Evolutionary conservation across 1,140 invertebrate genomes (phyloP).

Genomic region (Drosophila funebris): DNA sequence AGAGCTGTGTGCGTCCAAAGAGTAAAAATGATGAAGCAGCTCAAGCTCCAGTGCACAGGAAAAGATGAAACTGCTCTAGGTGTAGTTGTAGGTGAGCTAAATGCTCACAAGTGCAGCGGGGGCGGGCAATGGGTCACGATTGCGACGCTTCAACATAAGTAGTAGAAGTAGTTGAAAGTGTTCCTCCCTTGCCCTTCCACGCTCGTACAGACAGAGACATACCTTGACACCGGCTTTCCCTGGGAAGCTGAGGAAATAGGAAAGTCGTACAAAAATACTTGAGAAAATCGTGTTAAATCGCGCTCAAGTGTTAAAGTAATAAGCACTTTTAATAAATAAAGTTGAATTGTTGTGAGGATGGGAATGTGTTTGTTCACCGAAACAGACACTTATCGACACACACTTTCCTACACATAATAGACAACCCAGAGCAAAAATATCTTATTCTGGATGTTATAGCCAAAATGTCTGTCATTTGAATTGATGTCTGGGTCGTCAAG

Average conservation of each 20-base stretch:
- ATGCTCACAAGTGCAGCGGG: slow-evolving; percentile 55
- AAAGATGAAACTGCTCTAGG: slow-evolving; percentile 71
- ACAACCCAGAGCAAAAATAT: neutral
- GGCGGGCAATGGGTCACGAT: slow-evolving; percentile 32
- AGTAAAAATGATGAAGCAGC: slow-evolving; percentile 73
- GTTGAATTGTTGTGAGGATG: slow-evolving; percentile 51
- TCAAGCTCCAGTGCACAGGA: slow-evolving; percentile 60
- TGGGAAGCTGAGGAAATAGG: slow-evolving; percentile 16
- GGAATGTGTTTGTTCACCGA: slow-evolving; percentile 16
- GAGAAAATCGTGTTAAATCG: slow-evolving; percentile 80
- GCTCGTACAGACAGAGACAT: slow-evolving; percentile 34
- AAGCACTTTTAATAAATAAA: slow-evolving; percentile 82
- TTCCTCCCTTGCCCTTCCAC: neutral
- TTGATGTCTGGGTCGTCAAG: no score
- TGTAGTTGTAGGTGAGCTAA: slow-evolving; percentile 62
- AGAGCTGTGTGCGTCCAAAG: slow-evolving; percentile 28
- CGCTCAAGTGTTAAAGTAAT: slow-evolving; percentile 81
- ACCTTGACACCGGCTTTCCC: slow-evolving; percentile 59
- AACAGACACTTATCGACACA: slow-evolving; percentile 7
- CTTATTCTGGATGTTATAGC: no score
- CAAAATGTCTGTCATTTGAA: no score
- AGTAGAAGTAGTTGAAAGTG: slow-evolving; percentile 34
- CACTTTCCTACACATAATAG: neutral
- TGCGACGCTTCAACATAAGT: slow-evolving; percentile 44
- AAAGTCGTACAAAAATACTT: slow-evolving; percentile 75